Evolutionary conservation across 2,113 vertebrate genomes (phyloP), one percentile per base, ranked within the genome.

Genomic region (Asarcornis scutulata): DNA sequence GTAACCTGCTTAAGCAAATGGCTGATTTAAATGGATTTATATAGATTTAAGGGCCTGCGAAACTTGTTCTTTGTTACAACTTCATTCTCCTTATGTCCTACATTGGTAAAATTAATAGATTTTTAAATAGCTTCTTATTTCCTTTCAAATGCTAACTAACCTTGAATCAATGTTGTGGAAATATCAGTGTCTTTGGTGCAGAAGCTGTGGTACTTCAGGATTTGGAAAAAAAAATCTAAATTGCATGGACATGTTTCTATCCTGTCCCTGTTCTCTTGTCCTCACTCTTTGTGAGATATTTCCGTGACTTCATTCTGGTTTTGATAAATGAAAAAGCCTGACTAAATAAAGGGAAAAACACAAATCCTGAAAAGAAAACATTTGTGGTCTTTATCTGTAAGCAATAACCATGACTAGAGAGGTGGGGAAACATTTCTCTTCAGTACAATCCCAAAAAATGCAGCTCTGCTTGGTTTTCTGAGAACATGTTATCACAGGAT

Each of bases 201-300:
- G 71, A 69, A 91, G 34, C 66, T 78, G 25, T 52, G 11, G 10
- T 22, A 4, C 46, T 48, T 80, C 32, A 46, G 10, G 27, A 29
- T 68, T 84, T n/a, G n/a, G 26, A 29, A 31, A 72, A 92, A 75
- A 84, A 53, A 52, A 17, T 22, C 13, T 42, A 29, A 66, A 31
- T 48, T 18, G 3, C 18, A 27, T 4, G 12, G 25, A 27, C 17
- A 26, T 6, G 1, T 44, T 83, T 23, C 4, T 9, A 29, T 32
- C 23, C 84, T 40, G 8, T 8, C 31, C 31, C 60, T 58, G 15
- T 29, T 82, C 21, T 34, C 32, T 82, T 55, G 42, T 15, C 55
- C 56, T 67, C 9, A 0, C 25, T 56, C 3, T 32, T 23, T 0
- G 0, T 12, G 62, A 34, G 40, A 46, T 14, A 21, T 5, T 55